These are phyloP conservation scores for Tetramorium bicarinatum DNA, from an alignment of 2,888 invertebrate species.

Conservation along the genomic window DNA sequence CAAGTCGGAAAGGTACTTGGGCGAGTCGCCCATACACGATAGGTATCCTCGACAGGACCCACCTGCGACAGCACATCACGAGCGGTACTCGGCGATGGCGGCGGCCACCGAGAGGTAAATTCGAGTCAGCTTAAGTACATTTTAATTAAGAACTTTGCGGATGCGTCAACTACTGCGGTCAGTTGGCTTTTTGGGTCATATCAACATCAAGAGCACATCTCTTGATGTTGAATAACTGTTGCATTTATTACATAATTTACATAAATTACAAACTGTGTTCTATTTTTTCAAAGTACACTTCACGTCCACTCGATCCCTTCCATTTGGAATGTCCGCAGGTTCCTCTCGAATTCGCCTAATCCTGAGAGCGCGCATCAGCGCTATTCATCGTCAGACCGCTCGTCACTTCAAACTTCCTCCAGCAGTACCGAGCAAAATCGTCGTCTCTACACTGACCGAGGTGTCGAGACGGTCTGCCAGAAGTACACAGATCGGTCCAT, in stretches of 20 bases:
- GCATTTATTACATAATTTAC: neutral
- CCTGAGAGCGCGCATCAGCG: slow-evolving; percentile 82
- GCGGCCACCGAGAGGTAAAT: slow-evolving; percentile 74
- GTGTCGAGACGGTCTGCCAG: slow-evolving; percentile 79
- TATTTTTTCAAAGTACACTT: neutral
- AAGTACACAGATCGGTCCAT: slow-evolving; percentile 81
- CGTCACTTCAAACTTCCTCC: slow-evolving; percentile 64
- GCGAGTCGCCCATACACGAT: slow-evolving; percentile 77
- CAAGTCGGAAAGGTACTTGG: slow-evolving; percentile 77
- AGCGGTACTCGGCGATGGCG: slow-evolving; percentile 77
- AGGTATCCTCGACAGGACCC: slow-evolving; percentile 76
- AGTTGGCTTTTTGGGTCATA: neutral
- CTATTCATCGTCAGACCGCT: slow-evolving; percentile 81
- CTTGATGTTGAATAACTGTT: neutral
- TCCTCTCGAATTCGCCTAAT: slow-evolving; percentile 81
- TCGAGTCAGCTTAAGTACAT: neutral
- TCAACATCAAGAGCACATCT: no score
- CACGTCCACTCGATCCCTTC: neutral
- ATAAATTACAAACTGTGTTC: neutral
- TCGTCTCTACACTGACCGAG: slow-evolving; percentile 74
- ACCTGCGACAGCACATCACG: slow-evolving; percentile 75
- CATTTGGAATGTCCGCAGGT: slow-evolving; percentile 48
- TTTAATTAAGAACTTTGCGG: neutral
- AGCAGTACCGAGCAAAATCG: slow-evolving; percentile 57
- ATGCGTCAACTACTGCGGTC: neutral